Evolutionary conservation across 1,140 invertebrate species (phyloP).

Genomic region (Drosophila lacertosa): DNA sequence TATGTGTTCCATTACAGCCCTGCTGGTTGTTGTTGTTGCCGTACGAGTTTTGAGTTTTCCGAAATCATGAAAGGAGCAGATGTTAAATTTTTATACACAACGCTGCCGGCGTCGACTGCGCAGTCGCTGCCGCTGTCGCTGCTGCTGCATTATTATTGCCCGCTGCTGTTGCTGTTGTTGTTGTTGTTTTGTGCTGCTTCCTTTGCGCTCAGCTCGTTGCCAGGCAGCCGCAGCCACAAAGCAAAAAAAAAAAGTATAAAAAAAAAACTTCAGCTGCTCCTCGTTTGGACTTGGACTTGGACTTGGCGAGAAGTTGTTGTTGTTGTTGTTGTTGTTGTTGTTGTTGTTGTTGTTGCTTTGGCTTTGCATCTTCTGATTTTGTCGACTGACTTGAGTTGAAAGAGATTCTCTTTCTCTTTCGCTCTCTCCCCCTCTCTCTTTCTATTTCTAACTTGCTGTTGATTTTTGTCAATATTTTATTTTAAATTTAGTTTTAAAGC

Average conservation of each 20-base stretch:
- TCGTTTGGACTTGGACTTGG: slow-evolving; percentile 17
- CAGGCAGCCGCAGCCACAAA: slow-evolving; percentile 45
- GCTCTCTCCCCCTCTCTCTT: no score
- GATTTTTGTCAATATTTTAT: slow-evolving; percentile 1
- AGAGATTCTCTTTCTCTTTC: no score
- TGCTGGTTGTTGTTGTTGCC: slow-evolving; percentile 51
- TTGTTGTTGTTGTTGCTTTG: not conserved
- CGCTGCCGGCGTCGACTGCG: slow-evolving; percentile 22
- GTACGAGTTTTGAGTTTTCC: slow-evolving; percentile 83
- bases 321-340: slow-evolving; percentile 16
- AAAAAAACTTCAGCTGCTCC: slow-evolving; percentile 76
- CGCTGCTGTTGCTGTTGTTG: slow-evolving; percentile 42
- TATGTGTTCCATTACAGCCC: slow-evolving; percentile 75
- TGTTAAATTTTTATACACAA: slow-evolving; percentile 83
- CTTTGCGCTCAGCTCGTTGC: slow-evolving; percentile 37
- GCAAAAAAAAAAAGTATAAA: no score
- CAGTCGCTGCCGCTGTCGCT: slow-evolving; percentile 27
- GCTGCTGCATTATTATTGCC: slow-evolving; percentile 64
- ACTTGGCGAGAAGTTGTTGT: not conserved
- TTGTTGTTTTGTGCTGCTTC: slow-evolving; percentile 49
- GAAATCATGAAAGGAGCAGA: slow-evolving; percentile 84
- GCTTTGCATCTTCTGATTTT: slow-evolving; percentile 7
- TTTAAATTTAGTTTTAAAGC: not conserved
- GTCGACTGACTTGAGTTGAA: not conserved
- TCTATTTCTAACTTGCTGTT: no score